Evolutionary conservation across 2,888 invertebrate genomes (phyloP).

Genomic region (Andrena hattorfiana): DNA sequence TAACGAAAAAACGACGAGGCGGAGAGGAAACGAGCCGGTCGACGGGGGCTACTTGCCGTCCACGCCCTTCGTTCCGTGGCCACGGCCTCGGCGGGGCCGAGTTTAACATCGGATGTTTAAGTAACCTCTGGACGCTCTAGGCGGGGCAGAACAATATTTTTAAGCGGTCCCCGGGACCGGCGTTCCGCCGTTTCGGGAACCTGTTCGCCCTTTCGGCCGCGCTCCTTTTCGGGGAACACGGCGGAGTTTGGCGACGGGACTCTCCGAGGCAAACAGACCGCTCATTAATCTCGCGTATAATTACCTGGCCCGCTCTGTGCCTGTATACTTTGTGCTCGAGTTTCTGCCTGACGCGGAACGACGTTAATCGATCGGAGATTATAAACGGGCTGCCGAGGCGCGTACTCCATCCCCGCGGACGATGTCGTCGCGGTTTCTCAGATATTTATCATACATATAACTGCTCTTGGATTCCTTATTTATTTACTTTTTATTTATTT

Average conservation of each 20-base stretch:
- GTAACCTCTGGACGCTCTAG: slow-evolving; percentile 61
- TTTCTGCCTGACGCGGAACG: slow-evolving; percentile 24
- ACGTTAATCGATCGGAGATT: slow-evolving; percentile 26
- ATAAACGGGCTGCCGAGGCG: slow-evolving; percentile 3
- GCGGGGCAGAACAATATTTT: slow-evolving; percentile 73
- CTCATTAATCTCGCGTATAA: slow-evolving; percentile 68
- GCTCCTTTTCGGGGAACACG: slow-evolving; percentile 25
- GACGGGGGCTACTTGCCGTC: slow-evolving; percentile 63
- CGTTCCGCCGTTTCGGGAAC: slow-evolving; percentile 42
- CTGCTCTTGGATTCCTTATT: too few relatives aligned
- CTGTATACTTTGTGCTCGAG: slow-evolving; percentile 25
- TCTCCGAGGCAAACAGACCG: slow-evolving; percentile 51
- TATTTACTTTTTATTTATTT: too few relatives aligned
- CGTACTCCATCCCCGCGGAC: too few relatives aligned
- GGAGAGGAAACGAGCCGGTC: slow-evolving; percentile 25
- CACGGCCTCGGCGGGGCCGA: slow-evolving; percentile 37
- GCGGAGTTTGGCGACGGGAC: slow-evolving; percentile 51
- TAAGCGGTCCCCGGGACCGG: slow-evolving; percentile 57
- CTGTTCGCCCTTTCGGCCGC: slow-evolving; percentile 9
- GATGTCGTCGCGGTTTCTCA: too few relatives aligned
- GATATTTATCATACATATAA: too few relatives aligned
- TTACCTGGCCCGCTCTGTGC: slow-evolving; percentile 37
- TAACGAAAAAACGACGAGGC: slow-evolving; percentile 45
- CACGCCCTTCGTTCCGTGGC: slow-evolving; percentile 52
- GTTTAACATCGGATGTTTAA: slow-evolving; percentile 61